Base-by-base conservation (phyloP, 2,113 vertebrate genomes). In the Neolamprologus ventralis region DNA sequence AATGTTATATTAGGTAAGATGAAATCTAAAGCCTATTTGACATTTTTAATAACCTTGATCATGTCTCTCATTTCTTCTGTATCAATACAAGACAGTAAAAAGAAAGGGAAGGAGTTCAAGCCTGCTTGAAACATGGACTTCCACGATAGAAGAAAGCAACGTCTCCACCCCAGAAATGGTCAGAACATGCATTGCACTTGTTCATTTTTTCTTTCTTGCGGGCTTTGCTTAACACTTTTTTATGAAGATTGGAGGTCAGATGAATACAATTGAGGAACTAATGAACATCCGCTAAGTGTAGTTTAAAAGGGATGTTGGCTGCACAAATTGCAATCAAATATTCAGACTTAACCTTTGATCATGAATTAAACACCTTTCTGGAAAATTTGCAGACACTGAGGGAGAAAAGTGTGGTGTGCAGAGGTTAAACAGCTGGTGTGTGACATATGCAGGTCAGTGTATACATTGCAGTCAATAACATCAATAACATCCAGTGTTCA, bases 161-260 rank as follows among this genome's bases (percentile, higher is more conserved):
- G 10, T 81, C 28, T 49, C 58, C 16, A 82, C 83, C 78, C 9
- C 71, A 42, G 81, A 71, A 87, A 94, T 83, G 88, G 94, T 95
- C 92, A 95, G 55, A 79, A n/a, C 55, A 89, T 87, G 87, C 90
- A 90, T 80, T 47, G 85, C 54, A 49, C 45, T 87, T 81, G 37
- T 63, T 90, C 78, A 13, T 80, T 90, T 81, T 85, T 80, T 88
- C 58, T 83, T 54, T 80, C 82, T 86, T 21, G 42, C 89, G 73
- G 80, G 89, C 87, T 92, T 85, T 58, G 28, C 33, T 88, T 54
- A 78, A 88, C 47, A 54, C 60, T 12, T 86, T 53, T 60, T 40
- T 31, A 54, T 65, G 57, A 84, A 45, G 79, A 47, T 57, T 73
- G 51, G 71, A 88, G 82, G 85, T 60, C 84, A 85, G 91, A 26